phyloP scores from a whole-genome alignment of 2,797 vertebrate species.

The Argya squamiceps region DNA sequence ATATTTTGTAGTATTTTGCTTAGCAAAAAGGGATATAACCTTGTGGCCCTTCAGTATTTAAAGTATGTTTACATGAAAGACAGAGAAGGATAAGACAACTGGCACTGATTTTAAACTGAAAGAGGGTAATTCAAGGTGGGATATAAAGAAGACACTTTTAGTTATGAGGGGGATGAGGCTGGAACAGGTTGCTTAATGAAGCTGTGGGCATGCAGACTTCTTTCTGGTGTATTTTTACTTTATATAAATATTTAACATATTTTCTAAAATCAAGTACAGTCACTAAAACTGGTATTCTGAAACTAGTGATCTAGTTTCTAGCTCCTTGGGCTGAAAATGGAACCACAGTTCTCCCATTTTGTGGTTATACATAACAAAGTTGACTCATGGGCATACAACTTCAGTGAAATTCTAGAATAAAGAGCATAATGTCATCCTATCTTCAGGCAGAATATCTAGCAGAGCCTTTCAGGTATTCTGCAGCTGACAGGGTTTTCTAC shows the following conservation, averaged over 20 bases:
- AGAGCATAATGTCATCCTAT: not conserved
- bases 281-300: not conserved
- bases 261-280: not conserved
- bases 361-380: not conserved
- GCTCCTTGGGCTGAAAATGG: not conserved
- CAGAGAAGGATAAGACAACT: not conserved
- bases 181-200: not conserved
- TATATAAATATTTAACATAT: not conserved
- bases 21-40: not conserved
- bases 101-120: not conserved
- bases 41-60: not conserved
- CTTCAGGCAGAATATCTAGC: not conserved
- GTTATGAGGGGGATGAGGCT: rapidly evolving
- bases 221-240: not conserved
- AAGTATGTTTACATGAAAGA: not conserved
- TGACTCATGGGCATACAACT: not conserved
- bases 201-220: rapidly evolving
- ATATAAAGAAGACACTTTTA: not conserved
- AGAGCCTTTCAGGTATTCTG: not conserved
- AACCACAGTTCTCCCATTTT: not conserved
- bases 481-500: not conserved
- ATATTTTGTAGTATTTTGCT: not conserved
- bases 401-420: not conserved
- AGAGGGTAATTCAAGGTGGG: not conserved
- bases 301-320: not conserved